Evolutionary conservation across 1,140 invertebrate genomes (phyloP).

Genomic region (Laodelphax striatellus): DNA sequence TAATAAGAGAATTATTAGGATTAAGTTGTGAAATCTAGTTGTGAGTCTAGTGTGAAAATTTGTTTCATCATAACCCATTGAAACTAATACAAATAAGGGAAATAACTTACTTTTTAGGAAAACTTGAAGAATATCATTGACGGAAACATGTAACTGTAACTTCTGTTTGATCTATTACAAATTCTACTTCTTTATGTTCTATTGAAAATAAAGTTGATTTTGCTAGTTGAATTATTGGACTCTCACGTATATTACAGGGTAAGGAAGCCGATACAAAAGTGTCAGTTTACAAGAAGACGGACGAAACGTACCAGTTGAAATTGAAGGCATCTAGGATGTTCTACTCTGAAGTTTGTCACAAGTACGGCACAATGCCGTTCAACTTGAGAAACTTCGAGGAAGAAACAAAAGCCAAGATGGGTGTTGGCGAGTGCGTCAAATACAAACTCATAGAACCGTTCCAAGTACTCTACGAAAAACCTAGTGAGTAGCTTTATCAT

Average conservation of each 20-base stretch:
- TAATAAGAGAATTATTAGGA: too few relatives aligned
- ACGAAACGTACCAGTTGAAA: slow-evolving; percentile 93
- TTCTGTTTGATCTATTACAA: too few relatives aligned
- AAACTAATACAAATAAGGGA: too few relatives aligned
- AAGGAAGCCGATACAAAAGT: slow-evolving; percentile 88
- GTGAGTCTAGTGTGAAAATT: too few relatives aligned
- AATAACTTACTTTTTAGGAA: too few relatives aligned
- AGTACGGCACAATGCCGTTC: slow-evolving; percentile 90
- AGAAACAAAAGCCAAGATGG: slow-evolving; percentile 95
- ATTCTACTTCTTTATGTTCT: too few relatives aligned
- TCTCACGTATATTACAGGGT: slow-evolving; percentile 37
- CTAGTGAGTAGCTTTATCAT: slow-evolving; percentile 22
- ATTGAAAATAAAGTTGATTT: too few relatives aligned
- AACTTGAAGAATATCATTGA: too few relatives aligned
- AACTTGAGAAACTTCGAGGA: slow-evolving; percentile 86
- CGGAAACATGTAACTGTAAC: too few relatives aligned
- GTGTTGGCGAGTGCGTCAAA: slow-evolving; percentile 94
- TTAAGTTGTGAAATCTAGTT: too few relatives aligned
- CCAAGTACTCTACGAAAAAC: slow-evolving; percentile 50
- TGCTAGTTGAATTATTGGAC: too few relatives aligned
- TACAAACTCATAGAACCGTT: slow-evolving; percentile 97
- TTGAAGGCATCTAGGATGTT: slow-evolving; percentile 93
- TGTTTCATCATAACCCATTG: too few relatives aligned
- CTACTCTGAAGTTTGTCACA: slow-evolving; percentile 84
- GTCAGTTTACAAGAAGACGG: slow-evolving; percentile 97